Conservation (phyloP, 23 tunicate species). For the Styela clava region DNA sequence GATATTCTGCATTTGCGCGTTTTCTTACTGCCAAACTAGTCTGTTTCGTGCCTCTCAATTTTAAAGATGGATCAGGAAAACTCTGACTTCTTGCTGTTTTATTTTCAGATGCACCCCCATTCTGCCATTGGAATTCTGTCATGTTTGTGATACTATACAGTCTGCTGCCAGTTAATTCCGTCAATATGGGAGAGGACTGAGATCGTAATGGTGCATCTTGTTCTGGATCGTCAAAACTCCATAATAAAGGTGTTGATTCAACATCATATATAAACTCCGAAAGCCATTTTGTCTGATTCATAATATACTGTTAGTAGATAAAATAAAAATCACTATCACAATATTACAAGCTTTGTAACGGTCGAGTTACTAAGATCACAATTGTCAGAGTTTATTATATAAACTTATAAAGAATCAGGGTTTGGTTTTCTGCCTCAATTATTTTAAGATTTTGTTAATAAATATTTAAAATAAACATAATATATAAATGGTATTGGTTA, state of each 20-base stretch:
- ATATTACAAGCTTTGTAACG: too few species aligned
- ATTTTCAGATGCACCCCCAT: not conserved
- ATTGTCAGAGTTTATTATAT: too few species aligned
- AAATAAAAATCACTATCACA: too few species aligned
- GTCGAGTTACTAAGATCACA: too few species aligned
- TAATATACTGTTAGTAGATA: not conserved
- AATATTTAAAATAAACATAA: too few species aligned
- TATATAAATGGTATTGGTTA: too few species aligned
- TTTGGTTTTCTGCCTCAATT: too few species aligned
- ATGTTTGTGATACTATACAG: not conserved
- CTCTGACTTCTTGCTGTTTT: not conserved
- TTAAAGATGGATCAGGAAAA: not conserved
- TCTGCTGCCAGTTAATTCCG: not conserved
- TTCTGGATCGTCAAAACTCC: conserved; percentile 32
- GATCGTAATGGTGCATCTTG: conserved; percentile 23
- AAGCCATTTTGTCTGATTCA: conserved; percentile 37
- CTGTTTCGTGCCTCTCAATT: not conserved
- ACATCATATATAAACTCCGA: conserved; percentile 23
- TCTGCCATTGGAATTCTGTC: not conserved
- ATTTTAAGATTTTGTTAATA: too few species aligned
- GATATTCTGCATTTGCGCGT: not conserved
- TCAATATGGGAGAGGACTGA: conserved; percentile 9
- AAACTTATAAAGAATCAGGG: too few species aligned
- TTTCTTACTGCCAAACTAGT: not conserved
- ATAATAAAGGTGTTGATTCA: conserved; percentile 27